phyloP scores from a whole-genome alignment of 2,797 vertebrate genomes.

The Rhodeus uyekii region DNA sequence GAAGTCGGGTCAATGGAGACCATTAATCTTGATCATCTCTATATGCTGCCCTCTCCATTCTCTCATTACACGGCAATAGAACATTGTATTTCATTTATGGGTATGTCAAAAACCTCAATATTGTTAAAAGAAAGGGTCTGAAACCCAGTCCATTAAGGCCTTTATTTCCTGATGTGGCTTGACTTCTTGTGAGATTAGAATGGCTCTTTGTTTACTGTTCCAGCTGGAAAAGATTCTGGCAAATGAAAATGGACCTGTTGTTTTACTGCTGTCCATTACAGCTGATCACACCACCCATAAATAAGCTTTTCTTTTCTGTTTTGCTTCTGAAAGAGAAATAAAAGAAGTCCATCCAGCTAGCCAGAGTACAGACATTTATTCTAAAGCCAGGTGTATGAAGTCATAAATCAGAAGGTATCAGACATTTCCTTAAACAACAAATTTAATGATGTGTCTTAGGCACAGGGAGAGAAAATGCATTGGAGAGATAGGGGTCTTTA shows the following conservation, averaged over 20 bases:
- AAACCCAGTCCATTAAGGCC: constrained; percentile 36
- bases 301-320: constrained; percentile 52
- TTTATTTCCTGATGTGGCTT: constrained; percentile 42
- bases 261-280: constrained; percentile 69
- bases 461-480: background rate
- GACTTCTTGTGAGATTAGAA: constrained; percentile 41
- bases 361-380: constrained; percentile 37
- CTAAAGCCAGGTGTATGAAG: constrained; percentile 44
- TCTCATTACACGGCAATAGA: constrained; percentile 45
- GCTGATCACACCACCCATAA: constrained; percentile 55
- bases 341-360: constrained; percentile 47
- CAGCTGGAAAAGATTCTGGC: constrained; percentile 61
- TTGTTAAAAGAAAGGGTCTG: constrained; percentile 36
- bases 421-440: constrained; percentile 22
- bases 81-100: constrained; percentile 50
- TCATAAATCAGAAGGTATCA: constrained; percentile 46
- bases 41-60: constrained; percentile 26
- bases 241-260: constrained; percentile 64
- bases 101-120: constrained; percentile 46
- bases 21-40: constrained; percentile 40
- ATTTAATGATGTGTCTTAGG: background rate
- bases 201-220: constrained; percentile 58
- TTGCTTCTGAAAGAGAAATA: constrained; percentile 35
- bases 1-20: background rate
- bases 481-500: background rate